Conservation (phyloP, 2,888 invertebrate genomes). For the Chrysotoxum bicinctum region DNA sequence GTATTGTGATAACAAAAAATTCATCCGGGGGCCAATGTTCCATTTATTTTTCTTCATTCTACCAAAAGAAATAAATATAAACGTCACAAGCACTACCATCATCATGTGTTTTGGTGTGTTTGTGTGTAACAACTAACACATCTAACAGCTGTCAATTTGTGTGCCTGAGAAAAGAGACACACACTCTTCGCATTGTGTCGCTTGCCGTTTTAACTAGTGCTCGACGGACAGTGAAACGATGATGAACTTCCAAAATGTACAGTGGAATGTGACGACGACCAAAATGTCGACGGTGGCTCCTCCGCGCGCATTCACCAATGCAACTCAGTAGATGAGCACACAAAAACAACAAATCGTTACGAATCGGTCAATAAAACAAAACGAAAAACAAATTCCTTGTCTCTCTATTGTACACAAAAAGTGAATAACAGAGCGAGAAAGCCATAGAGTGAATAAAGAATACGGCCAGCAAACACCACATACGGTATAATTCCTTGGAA, state of each 20-base stretch:
- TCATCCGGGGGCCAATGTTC: conserved; percentile 73
- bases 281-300: conserved; percentile 45
- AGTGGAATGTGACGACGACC: conserved; percentile 63
- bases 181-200: conserved; percentile 56
- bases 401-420: conserved; percentile 12
- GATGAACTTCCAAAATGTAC: conserved; percentile 72
- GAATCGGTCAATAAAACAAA: conserved; percentile 9
- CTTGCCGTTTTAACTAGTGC: conserved; percentile 68
- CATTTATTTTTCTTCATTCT: conserved; percentile 62
- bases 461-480: conserved; percentile 30
- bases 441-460: conserved; percentile 1
- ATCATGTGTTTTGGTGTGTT: not conserved
- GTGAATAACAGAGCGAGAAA: conserved; percentile 39
- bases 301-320: conserved; percentile 70
- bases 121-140: not conserved
- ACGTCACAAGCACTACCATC: conserved; percentile 13
- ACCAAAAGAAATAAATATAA: conserved; percentile 5
- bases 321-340: conserved; percentile 59
- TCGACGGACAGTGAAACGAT: conserved; percentile 72
- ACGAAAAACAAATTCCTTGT: conserved; percentile 16
- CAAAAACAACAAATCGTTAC: conserved; percentile 21
- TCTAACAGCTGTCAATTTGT: conserved; percentile 10
- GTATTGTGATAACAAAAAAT: conserved; percentile 60
- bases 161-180: conserved; percentile 33
- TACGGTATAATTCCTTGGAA: conserved; percentile 50